These are phyloP conservation scores for Pemphigus obesinymphae DNA, from an alignment of 1,140 invertebrate species.

Conservation along the genomic window DNA sequence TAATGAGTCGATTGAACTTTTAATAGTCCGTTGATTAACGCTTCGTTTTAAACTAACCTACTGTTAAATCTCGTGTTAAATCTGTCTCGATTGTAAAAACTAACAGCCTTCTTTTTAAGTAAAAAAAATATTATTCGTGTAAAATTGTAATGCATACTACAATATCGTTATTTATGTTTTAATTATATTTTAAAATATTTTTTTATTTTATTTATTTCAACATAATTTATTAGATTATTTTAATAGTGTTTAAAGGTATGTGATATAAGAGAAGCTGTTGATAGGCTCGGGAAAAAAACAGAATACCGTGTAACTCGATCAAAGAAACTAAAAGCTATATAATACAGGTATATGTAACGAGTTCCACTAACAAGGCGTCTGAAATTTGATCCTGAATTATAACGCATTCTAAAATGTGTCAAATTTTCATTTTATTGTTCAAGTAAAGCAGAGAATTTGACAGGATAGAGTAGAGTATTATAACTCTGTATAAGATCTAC, in stretches of 20 bases:
- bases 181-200: no score
- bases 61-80: no score
- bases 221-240: background rate
- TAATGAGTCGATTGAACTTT: no score
- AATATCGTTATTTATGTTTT: no score
- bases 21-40: no score
- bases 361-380: slow-evolving; percentile 10
- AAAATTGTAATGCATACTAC: no score
- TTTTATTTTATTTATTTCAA: no score
- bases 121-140: no score
- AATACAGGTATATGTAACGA: slow-evolving; percentile 14
- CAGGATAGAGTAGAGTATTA: background rate
- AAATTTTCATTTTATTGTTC: slow-evolving; percentile 14
- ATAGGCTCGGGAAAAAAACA: background rate
- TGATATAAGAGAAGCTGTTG: background rate
- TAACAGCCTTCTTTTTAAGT: no score
- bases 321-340: background rate
- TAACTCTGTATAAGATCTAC: background rate
- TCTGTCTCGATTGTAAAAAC: no score
- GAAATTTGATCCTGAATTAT: slow-evolving; percentile 17
- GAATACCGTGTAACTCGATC: background rate
- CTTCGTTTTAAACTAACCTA: no score
- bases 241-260: background rate
- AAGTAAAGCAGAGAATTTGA: slow-evolving; percentile 2
- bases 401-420: background rate